Evolutionary conservation across 2,888 invertebrate genomes (phyloP).

Genomic region (Gisinianus flammeolus): DNA sequence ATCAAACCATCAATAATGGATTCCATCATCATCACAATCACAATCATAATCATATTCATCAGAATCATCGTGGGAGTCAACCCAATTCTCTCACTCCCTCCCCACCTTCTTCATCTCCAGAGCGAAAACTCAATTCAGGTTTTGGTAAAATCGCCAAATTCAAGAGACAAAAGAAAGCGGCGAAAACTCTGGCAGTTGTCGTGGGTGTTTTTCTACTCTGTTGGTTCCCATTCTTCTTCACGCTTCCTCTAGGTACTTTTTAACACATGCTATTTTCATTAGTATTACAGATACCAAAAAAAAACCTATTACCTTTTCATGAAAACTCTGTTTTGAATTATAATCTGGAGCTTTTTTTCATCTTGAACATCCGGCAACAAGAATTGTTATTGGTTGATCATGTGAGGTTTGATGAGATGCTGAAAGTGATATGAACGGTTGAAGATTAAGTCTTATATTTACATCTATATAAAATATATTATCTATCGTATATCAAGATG

Average conservation of each 20-base stretch:
- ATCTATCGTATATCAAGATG: too few relatives aligned
- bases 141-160: conserved; percentile 65
- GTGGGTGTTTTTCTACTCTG: conserved; percentile 72
- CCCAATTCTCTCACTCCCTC: conserved; percentile 55
- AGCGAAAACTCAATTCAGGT: conserved; percentile 56
- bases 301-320: too few relatives aligned
- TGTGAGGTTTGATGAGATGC: too few relatives aligned
- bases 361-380: too few relatives aligned
- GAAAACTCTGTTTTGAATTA: too few relatives aligned
- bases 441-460: too few relatives aligned
- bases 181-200: conserved; percentile 71
- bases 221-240: conserved; percentile 74
- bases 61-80: conserved; percentile 40
- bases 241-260: conserved; percentile 69
- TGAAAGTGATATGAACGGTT: too few relatives aligned
- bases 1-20: conserved; percentile 17
- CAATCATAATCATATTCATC: conserved; percentile 14
- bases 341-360: too few relatives aligned
- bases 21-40: neutral
- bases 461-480: too few relatives aligned
- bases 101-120: conserved; percentile 58
- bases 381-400: too few relatives aligned
- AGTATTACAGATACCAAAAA: too few relatives aligned
- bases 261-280: too few relatives aligned
- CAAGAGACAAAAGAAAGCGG: conserved; percentile 70